Evolutionary conservation across 1,140 invertebrate genomes (phyloP).

Genomic region (Mycetomoellerius zeteki): DNA sequence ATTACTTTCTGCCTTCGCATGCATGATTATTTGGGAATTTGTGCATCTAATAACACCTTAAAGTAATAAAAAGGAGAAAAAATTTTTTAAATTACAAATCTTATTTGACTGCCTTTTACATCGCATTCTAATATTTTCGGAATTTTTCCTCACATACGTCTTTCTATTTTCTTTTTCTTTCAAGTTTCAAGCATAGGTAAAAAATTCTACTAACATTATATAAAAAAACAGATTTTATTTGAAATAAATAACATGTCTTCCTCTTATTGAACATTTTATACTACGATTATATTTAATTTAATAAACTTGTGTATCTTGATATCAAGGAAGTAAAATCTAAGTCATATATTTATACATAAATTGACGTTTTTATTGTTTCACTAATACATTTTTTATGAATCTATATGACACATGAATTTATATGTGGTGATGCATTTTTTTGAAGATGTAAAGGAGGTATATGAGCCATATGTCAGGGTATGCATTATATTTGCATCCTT

Average conservation of each 20-base stretch:
- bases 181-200: background rate
- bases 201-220: slow-evolving; percentile 14
- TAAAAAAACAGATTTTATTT: slow-evolving; percentile 15
- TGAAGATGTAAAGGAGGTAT: slow-evolving; percentile 42
- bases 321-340: background rate
- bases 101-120: background rate
- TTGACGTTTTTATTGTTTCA: background rate
- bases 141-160: background rate
- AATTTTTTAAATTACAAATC: background rate
- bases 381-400: background rate
- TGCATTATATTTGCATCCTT: slow-evolving; percentile 38
- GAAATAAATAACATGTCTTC: background rate
- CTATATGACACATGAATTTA: background rate
- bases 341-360: background rate
- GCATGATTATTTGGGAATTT: background rate
- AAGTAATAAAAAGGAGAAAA: background rate
- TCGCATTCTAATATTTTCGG: background rate
- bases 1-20: background rate
- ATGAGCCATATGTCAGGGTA: background rate
- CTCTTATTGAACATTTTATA: background rate
- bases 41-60: background rate
- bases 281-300: background rate
- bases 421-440: background rate
- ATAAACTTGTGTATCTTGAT: slow-evolving; percentile 2
- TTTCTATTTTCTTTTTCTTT: background rate